phyloP scores from a whole-genome alignment of 1,140 invertebrate species.

The Brachionus rotundiformis region DNA sequence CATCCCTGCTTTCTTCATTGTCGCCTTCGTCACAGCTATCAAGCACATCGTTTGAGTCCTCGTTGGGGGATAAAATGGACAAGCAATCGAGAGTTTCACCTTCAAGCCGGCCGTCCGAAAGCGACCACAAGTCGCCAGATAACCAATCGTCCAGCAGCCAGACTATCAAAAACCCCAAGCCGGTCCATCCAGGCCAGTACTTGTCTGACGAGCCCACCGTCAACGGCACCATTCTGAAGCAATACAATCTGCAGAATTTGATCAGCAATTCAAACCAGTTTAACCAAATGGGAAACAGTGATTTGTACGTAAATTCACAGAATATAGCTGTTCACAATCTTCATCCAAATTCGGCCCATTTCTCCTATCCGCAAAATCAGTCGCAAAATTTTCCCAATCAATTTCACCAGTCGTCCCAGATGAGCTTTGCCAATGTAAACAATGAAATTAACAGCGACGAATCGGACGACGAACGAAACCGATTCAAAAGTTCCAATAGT shows the following conservation, averaged over 20 bases:
- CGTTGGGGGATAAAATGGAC: slow-evolving; percentile 25
- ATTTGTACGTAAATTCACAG: background rate
- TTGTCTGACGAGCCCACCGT: background rate
- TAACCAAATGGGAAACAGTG: background rate
- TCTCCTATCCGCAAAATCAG: background rate
- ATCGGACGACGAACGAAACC: slow-evolving; percentile 24
- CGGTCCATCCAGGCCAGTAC: background rate
- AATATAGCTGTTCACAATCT: background rate
- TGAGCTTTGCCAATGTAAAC: background rate
- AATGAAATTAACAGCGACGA: slow-evolving; percentile 36
- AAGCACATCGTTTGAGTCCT: slow-evolving; percentile 5
- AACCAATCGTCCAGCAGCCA: background rate
- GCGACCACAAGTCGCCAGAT: background rate
- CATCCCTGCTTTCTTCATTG: slow-evolving; percentile 3
- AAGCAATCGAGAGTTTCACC: slow-evolving; percentile 21
- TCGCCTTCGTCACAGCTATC: slow-evolving; percentile 30
- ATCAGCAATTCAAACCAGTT: background rate
- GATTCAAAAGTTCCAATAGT: slow-evolving; percentile 31
- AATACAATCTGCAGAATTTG: slow-evolving; percentile 10
- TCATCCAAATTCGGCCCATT: background rate
- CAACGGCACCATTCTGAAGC: background rate
- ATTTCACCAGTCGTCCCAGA: background rate
- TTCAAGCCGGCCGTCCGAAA: background rate
- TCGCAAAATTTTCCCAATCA: background rate
- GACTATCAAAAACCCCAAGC: slow-evolving; percentile 4